Evolutionary conservation across 1,140 invertebrate species (phyloP).

Genomic region (Nephotettix cincticeps): DNA sequence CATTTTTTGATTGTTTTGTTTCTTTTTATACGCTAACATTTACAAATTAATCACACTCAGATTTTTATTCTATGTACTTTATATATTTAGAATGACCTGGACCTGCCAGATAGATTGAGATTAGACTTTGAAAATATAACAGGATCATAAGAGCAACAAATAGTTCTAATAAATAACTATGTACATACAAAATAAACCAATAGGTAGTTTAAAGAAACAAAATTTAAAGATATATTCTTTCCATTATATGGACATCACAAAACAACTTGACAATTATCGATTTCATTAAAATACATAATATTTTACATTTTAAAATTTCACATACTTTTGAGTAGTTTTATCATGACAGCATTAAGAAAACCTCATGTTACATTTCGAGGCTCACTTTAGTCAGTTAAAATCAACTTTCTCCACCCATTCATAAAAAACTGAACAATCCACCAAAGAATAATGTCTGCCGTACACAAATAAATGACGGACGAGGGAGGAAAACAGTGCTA

Average conservation of each 20-base stretch:
- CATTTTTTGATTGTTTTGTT: background rate
- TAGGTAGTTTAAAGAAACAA: background rate
- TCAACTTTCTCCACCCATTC: background rate
- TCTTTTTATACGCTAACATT: background rate
- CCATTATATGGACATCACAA: background rate
- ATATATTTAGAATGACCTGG: slow-evolving; percentile 15
- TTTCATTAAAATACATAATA: background rate
- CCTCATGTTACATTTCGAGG: background rate
- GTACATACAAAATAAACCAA: background rate
- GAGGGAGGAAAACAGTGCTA: slow-evolving; percentile 1
- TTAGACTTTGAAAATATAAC: slow-evolving; percentile 4
- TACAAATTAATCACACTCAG: slow-evolving; percentile 5
- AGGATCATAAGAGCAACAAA: background rate
- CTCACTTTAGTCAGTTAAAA: background rate
- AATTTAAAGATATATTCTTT: background rate
- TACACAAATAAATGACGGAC: background rate
- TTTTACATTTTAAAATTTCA: background rate
- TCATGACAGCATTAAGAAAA: no score
- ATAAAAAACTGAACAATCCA: slow-evolving; percentile 26
- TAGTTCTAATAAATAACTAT: background rate
- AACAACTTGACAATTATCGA: background rate
- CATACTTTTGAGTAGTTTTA: no score
- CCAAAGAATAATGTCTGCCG: background rate
- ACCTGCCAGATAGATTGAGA: slow-evolving; percentile 1
- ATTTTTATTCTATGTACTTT: background rate